Evolutionary conservation across 2,113 vertebrate genomes (phyloP).

Genomic region (Oncorhynchus nerka): DNA sequence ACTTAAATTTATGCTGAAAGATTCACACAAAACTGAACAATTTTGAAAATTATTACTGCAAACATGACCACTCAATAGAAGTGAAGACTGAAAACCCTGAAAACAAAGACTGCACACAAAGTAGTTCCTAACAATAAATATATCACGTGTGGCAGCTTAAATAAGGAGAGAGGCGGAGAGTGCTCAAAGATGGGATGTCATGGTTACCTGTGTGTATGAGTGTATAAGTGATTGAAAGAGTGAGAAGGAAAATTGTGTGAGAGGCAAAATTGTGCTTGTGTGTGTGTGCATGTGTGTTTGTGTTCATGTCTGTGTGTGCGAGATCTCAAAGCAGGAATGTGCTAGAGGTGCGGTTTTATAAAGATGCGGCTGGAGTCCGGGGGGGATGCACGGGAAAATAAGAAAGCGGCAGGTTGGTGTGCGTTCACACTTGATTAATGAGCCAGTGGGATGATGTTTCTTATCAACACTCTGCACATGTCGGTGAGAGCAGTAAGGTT

Average conservation of each 20-base stretch:
- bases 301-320: slow-evolving; percentile 27
- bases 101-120: slow-evolving; percentile 28
- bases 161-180: slow-evolving; percentile 26
- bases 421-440: slow-evolving; percentile 75
- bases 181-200: slow-evolving; percentile 41
- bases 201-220: slow-evolving; percentile 31
- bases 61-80: slow-evolving; percentile 25
- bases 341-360: slow-evolving; percentile 41
- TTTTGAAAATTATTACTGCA: not conserved
- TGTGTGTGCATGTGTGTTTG: slow-evolving; percentile 6
- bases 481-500: slow-evolving; percentile 64
- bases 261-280: not conserved
- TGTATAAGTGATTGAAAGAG: not conserved
- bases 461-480: slow-evolving; percentile 74
- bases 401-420: slow-evolving; percentile 72
- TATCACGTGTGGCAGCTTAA: slow-evolving; percentile 25
- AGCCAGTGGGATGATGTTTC: slow-evolving; percentile 74
- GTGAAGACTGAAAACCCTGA: slow-evolving; percentile 23
- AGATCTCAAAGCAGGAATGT: slow-evolving; percentile 6
- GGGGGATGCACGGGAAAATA: slow-evolving; percentile 57
- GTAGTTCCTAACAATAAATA: slow-evolving; percentile 30
- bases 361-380: slow-evolving; percentile 47
- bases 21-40: slow-evolving; percentile 31
- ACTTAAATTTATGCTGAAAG: slow-evolving; percentile 28
- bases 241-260: not conserved